A percentile compares a stretch with the other conserved stretches of the same genome.
These are phyloP conservation scores for Stigmatopora nigra DNA, from an alignment of 2,113 vertebrate species.

Conservation along the genomic window DNA sequence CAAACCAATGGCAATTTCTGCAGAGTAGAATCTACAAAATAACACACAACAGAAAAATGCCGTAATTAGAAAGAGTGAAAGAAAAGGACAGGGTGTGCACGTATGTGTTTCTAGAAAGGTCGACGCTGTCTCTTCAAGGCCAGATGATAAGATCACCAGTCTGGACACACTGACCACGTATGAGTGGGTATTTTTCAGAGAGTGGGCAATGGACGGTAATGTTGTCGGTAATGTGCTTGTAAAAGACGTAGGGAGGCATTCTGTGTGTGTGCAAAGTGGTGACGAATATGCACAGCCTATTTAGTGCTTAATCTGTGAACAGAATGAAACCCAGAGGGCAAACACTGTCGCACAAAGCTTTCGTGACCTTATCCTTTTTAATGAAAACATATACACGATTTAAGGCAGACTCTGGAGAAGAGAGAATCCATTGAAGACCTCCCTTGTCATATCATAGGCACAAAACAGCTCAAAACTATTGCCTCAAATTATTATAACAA, in stretches of 20 bases:
- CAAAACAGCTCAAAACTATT: conserved; percentile 29
- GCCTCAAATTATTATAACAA: background rate
- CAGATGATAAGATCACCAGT: conserved; percentile 63
- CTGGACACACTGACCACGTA: conserved; percentile 25
- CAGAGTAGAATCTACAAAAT: conserved; percentile 84
- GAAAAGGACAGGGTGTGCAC: conserved; percentile 24
- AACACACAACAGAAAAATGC: conserved; percentile 31
- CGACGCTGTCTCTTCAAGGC: conserved; percentile 51
- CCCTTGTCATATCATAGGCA: conserved; percentile 19
- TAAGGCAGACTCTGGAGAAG: background rate
- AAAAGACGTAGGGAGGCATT: conserved; percentile 21
- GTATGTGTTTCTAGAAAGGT: conserved; percentile 46
- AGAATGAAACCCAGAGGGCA: conserved; percentile 2
- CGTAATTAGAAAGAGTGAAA: conserved; percentile 35
- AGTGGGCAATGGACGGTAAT: background rate
- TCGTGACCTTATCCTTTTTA: background rate
- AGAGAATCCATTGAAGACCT: conserved; percentile 10
- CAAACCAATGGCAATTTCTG: conserved; percentile 91
- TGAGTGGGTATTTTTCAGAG: conserved; percentile 10
- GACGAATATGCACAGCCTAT: conserved; percentile 5
- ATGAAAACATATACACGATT: conserved; percentile 3
- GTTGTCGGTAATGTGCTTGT: background rate
- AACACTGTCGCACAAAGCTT: background rate
- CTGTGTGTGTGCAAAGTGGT: background rate
- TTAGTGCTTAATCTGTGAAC: conserved; percentile 17